phyloP scores from a whole-genome alignment of 2,888 invertebrate species.

The Noctua pronuba region DNA sequence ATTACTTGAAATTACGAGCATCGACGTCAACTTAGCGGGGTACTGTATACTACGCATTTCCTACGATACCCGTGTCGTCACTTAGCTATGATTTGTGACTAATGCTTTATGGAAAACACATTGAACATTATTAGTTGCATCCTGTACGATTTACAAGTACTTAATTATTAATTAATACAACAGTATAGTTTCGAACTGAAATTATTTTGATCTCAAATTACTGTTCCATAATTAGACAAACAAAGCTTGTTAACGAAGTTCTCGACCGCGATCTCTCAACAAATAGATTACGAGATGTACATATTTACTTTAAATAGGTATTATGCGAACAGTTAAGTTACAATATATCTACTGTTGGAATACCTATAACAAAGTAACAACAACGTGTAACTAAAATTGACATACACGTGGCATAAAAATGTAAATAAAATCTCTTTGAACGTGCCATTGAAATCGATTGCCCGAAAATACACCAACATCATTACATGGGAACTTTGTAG shows the following conservation, averaged over 20 bases:
- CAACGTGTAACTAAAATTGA: constrained; percentile 1
- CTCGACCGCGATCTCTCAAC: constrained; percentile 51
- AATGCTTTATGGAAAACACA: constrained; percentile 48
- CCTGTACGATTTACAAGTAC: constrained; percentile 5
- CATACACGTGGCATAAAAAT: constrained; percentile 3
- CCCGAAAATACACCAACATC: neutral
- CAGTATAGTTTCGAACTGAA: neutral
- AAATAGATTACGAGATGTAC: constrained; percentile 41
- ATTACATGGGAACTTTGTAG: neutral
- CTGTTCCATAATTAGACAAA: constrained; percentile 33
- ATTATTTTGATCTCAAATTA: constrained; percentile 34
- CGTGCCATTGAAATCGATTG: neutral
- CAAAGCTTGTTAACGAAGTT: constrained; percentile 63
- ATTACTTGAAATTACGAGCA: constrained; percentile 29
- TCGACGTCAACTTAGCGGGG: constrained; percentile 26
- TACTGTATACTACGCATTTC: constrained; percentile 32
- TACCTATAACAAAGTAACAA: constrained; percentile 1
- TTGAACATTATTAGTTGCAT: constrained; percentile 18
- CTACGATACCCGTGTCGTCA: constrained; percentile 34
- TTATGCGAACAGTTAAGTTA: neutral
- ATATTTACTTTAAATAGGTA: constrained; percentile 22
- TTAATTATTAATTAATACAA: constrained; percentile 2
- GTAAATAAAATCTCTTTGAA: constrained; percentile 7
- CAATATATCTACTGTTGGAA: neutral
- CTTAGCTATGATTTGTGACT: constrained; percentile 35